Evolutionary conservation across 2,113 vertebrate genomes (phyloP).

Genomic region (Agapornis roseicollis): DNA sequence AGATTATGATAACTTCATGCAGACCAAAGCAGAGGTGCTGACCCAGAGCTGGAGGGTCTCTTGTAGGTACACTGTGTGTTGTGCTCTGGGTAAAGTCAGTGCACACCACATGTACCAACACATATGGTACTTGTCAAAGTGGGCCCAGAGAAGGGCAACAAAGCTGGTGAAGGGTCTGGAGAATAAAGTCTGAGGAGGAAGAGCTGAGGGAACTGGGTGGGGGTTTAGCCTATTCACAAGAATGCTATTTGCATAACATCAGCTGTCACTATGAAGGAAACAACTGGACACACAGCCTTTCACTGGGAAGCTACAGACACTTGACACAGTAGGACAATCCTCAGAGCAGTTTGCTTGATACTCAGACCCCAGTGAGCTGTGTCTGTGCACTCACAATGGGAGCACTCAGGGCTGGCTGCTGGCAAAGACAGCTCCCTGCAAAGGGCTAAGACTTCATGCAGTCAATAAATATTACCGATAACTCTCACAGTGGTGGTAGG

Average conservation of each 20-base stretch:
- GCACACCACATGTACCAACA: not conserved
- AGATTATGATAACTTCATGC: not conserved
- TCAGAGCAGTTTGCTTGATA: not conserved
- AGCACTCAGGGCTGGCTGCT: not conserved
- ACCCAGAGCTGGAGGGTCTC: not conserved
- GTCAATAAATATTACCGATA: not conserved
- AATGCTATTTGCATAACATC: no score
- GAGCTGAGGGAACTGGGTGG: not conserved
- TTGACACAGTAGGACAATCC: not conserved
- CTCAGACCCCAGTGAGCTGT: rapidly evolving
- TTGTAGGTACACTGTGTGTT: rapidly evolving
- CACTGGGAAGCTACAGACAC: not conserved
- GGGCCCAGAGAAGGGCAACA: not conserved
- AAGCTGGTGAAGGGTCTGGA: not conserved
- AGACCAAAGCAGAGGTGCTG: not conserved
- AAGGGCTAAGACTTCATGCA: not conserved
- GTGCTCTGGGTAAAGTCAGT: not conserved
- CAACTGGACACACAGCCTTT: not conserved
- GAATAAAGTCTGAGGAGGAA: not conserved
- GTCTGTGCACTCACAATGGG: rapidly evolving
- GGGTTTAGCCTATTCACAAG: not conserved
- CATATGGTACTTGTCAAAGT: not conserved
- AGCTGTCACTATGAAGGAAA: not conserved
- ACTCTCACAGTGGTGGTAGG: not conserved
- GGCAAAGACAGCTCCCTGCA: not conserved